Conservation (phyloP, 2,113 vertebrate genomes). For the Hippocampus barbouri region DNA sequence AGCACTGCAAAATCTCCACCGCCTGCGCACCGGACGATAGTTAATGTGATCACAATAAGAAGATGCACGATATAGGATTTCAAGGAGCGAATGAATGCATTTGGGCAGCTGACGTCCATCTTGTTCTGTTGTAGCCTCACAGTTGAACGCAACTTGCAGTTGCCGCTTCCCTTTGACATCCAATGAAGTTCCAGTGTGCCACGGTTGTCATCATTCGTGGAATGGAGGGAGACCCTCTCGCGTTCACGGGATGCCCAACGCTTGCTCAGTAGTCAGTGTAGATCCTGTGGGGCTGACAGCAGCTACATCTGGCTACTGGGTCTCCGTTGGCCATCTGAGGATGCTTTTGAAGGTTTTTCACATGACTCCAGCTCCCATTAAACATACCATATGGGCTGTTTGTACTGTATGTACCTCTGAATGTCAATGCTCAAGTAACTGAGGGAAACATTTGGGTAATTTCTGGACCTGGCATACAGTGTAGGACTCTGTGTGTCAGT, state of each 20-base stretch:
- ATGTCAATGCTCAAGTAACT: neutral
- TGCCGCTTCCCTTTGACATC: neutral
- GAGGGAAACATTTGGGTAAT: constrained; percentile 9
- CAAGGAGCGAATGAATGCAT: neutral
- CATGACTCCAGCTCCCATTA: neutral
- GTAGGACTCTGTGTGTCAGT: constrained; percentile 94
- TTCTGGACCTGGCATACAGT: constrained; percentile 97
- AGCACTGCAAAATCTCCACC: neutral
- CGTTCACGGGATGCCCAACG: constrained; percentile 55
- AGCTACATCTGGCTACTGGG: constrained; percentile 99
- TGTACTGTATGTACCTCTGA: neutral
- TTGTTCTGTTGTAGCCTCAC: neutral
- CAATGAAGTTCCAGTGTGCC: neutral
- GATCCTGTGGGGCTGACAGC: constrained; percentile 91
- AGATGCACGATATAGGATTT: neutral
- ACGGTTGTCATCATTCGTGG: neutral
- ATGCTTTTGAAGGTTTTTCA: constrained; percentile 1
- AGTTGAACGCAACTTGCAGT: neutral
- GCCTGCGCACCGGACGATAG: neutral
- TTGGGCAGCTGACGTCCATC: neutral
- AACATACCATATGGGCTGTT: neutral
- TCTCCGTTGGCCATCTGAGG: constrained; percentile 75
- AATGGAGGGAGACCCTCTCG: neutral
- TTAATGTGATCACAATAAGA: neutral
- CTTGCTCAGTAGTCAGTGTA: constrained; percentile 99